Evolutionary conservation across 2,888 invertebrate species (phyloP).

Genomic region (Drosophila formosana): DNA sequence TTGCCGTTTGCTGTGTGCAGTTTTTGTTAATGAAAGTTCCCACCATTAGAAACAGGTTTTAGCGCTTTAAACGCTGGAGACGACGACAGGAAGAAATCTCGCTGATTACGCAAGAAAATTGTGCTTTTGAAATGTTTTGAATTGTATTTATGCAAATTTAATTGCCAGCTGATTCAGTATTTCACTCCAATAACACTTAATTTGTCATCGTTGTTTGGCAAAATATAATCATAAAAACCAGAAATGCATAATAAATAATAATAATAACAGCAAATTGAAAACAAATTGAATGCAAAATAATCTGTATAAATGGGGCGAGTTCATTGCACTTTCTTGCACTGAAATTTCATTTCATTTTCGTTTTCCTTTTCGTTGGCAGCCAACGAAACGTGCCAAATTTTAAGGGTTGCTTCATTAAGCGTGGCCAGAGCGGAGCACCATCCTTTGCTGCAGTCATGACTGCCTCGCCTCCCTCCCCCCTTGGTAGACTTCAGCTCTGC

Average conservation of each 20-base stretch:
- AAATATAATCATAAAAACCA: conserved; percentile 17
- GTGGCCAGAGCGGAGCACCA: conserved; percentile 31
- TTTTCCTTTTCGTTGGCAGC: conserved; percentile 57
- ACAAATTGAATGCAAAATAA: conserved; percentile 38
- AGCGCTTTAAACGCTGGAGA: not conserved
- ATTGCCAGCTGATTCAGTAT: conserved; percentile 30
- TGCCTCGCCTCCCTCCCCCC: not conserved
- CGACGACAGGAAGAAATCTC: conserved; percentile 58
- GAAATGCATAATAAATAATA: conserved; percentile 27
- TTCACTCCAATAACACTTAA: conserved; percentile 45
- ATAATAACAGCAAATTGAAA: conserved; percentile 28
- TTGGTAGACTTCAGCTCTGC: not conserved
- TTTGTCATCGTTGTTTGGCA: conserved; percentile 34
- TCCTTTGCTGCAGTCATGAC: conserved; percentile 8
- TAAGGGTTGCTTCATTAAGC: conserved; percentile 80
- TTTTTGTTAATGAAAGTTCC: conserved; percentile 76
- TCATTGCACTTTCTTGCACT: conserved; percentile 57
- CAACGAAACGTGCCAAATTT: conserved; percentile 75
- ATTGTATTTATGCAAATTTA: conserved; percentile 63
- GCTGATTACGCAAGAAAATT: conserved; percentile 62
- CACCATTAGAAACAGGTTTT: conserved; percentile 79
- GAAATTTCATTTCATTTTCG: conserved; percentile 62
- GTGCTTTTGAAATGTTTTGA: conserved; percentile 48
- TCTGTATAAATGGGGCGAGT: conserved; percentile 55
- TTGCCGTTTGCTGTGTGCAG: conserved; percentile 40